Conservation (phyloP, 2,113 vertebrate species). For the Diadophis punctatus region DNA sequence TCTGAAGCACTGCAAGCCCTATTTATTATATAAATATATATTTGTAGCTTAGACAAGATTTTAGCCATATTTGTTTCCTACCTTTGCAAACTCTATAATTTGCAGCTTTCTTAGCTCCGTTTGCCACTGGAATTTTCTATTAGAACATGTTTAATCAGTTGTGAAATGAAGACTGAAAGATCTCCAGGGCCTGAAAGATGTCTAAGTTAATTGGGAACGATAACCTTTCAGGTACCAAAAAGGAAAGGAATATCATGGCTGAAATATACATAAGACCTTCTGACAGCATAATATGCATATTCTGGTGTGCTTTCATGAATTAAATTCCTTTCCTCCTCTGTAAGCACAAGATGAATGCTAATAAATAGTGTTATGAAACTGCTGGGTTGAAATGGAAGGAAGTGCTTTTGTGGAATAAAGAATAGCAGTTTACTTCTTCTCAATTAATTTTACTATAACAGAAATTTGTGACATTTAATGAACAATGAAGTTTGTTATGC, state of each 20-base stretch:
- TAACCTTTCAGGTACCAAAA: not conserved
- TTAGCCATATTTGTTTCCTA: constrained; percentile 25
- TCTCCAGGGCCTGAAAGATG: constrained; percentile 27
- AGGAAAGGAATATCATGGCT: not conserved
- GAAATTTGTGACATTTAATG: constrained; percentile 7
- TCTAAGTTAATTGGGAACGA: constrained; percentile 10
- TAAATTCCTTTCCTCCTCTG: not conserved
- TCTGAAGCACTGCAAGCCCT: no score
- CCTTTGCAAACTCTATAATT: constrained; percentile 17
- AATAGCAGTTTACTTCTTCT: not conserved
- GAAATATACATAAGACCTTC: not conserved
- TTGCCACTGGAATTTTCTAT: not conserved
- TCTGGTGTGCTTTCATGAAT: not conserved
- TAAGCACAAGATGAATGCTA: not conserved
- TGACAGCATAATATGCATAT: not conserved
- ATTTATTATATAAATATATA: no score
- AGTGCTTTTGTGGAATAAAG: constrained; percentile 1
- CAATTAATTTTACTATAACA: constrained; percentile 21
- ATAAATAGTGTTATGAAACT: not conserved
- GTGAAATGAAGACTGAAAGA: constrained; percentile 27
- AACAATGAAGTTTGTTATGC: constrained; percentile 5
- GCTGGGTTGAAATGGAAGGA: not conserved
- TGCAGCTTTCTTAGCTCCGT: constrained; percentile 10
- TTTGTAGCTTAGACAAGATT: constrained; percentile 39
- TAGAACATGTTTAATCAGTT: constrained; percentile 18